Evolutionary conservation across 2,888 invertebrate species (phyloP), one percentile per base, ranked within the genome.

Genomic region (Eulithis testata): DNA sequence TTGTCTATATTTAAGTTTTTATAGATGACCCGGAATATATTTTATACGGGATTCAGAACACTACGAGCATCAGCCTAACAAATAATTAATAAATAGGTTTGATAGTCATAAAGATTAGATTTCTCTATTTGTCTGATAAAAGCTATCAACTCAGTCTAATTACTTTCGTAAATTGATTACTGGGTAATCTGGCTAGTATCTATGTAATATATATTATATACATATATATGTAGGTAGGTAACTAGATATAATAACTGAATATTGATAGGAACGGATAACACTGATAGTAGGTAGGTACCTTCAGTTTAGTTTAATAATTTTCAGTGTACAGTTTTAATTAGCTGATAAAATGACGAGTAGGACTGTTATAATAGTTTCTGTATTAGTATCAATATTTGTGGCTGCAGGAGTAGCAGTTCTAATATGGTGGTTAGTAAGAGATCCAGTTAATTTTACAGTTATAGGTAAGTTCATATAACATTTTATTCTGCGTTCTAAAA

Each of bases 351-450:
- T 82, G 80, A 65, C 56, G 40, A 82, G 76, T 40, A 80, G 58
- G 63, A 71, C 74, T 11, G 53, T 77, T 14, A 64, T 81, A 52
- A 77, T 83, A 70, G 51, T 73, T 11, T 76, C 78, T 40, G 75
- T 81, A 49, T 60, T 76, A 11, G 72, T 69, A 0, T 75, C 60
- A 0, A 47, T 74, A 6, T 65, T 75, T 2, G 65, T 81, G 6
- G 78, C 79, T 0, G 74, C 81, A 0, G 87, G 85, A 0, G 51
- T 83, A 0, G 78, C 75, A 8, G 81, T 79, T 0, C 64, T 87
- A 0, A 84, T 81, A 63, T 86, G 85, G 86, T 86, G 84, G 84
- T 60, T 85, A 52, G 76, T 86, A 4, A 49, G 49, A 47, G 62
- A 73, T n/a, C 60, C 58, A 11, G 63, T 55, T 1, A 58, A 53